Percentiles rank a stretch among this genome's conserved stretches.
phyloP scores from a whole-genome alignment of 2,888 invertebrate genomes.

The Mellilla xanthometata region DNA sequence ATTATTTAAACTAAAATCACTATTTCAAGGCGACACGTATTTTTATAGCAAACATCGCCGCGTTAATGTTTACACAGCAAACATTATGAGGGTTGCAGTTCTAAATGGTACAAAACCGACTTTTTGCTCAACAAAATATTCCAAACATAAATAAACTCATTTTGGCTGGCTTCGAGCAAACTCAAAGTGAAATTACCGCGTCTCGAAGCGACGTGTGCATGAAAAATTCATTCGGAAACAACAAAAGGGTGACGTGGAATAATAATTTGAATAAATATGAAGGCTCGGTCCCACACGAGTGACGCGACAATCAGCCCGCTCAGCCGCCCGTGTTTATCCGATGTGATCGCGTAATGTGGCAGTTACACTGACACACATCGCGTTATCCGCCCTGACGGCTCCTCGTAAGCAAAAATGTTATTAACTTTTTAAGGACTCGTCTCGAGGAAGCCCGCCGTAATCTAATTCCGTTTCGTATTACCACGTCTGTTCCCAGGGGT shows the following conservation, averaged over 20 bases:
- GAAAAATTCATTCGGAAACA: constrained; percentile 79
- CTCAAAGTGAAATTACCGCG: constrained; percentile 79
- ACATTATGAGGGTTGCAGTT: constrained; percentile 46
- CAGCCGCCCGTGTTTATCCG: constrained; percentile 72
- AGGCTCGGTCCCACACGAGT: constrained; percentile 53
- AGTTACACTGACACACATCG: constrained; percentile 51
- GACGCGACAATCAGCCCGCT: constrained; percentile 71
- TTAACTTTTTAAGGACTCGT: constrained; percentile 64
- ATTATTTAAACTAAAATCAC: constrained; percentile 7
- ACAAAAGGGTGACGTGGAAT: constrained; percentile 74
- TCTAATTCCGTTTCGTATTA: constrained; percentile 47
- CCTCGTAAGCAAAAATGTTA: constrained; percentile 66
- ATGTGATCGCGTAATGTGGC: constrained; percentile 77
- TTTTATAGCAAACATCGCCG: constrained; percentile 51
- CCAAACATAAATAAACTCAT: constrained; percentile 71
- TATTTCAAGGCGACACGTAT: constrained; percentile 33
- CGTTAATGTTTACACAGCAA: constrained; percentile 55
- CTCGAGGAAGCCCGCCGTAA: constrained; percentile 51
- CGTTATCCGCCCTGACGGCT: constrained; percentile 62
- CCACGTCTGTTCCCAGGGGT: constrained; percentile 39
- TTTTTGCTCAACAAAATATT: constrained; percentile 51
- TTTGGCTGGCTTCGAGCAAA: constrained; percentile 62
- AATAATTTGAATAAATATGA: constrained; percentile 82
- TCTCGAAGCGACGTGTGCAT: constrained; percentile 71
- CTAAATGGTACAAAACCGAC: constrained; percentile 49